Base-by-base conservation (phyloP, 2,888 invertebrate species). In the Agrilus cyanescens region DNA sequence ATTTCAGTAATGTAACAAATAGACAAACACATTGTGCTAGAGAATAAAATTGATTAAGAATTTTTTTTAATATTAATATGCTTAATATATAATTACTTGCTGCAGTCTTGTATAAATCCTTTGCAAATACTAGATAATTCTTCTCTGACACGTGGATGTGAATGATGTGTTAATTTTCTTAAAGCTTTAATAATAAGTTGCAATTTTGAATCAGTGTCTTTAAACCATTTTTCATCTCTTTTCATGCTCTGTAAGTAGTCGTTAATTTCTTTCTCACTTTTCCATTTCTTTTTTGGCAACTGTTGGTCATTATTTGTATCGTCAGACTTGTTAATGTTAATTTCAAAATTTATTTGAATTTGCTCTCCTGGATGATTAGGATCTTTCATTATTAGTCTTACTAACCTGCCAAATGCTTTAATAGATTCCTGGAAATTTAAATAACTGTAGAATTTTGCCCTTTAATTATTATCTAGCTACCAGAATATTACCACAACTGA, bases 1-100 rank as follows among this genome's bases (percentile, higher is more conserved):
- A 80, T 73, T 61, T 85, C 84, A 3, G 85, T 62, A 6, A 80
- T 66, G 47, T 73, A 63, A n/a, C 74, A 65, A 37, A 78, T 66
- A 38, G 78, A 79, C 0, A 69, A 64, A 14, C 71, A 70, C 67
- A 85, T 74, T 46, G 81, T 78, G 45, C 80, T 79, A 44, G 47
- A 65, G 60, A 43, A 36, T 49, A 44, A 43, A 42, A 34, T 34
- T 32, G 37, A 44, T 59, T 32, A 15, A 43, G 20, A 32, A 30
- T 12, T 40, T 1, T 36, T 40, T 18, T 34, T 35, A 18, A 32
- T 36, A 32, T 18, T n/a, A 37, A 37, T 8, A 35, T 33, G 12
- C 12, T 16, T 41, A 7, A 40, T 38, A 31, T 16, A 15, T 43
- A 1, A 66, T 66, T 60, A 80, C 80, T 61, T 61, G 37, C 69